Conservation (phyloP, 2,888 invertebrate species). For the Dynastes hyllus region DNA sequence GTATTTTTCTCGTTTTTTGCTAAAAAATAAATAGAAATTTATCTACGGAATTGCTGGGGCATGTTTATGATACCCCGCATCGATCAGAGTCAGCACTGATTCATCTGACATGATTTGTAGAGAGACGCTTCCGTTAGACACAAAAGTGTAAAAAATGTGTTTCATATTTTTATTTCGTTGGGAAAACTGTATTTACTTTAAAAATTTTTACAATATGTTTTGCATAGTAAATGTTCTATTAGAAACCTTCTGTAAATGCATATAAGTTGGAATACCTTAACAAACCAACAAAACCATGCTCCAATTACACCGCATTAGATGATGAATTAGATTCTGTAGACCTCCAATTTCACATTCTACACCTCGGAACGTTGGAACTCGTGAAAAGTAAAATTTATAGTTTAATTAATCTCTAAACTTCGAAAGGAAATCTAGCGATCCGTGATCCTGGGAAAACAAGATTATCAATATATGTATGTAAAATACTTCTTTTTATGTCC, state of each 20-base stretch:
- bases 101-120: neutral
- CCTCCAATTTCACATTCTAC: neutral
- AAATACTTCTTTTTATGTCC: too few species aligned
- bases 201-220: too few species aligned
- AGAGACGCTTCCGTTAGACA: neutral
- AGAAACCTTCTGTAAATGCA: neutral
- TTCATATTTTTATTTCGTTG: too few species aligned
- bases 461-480: neutral
- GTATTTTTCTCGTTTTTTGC: neutral
- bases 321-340: slow-evolving; percentile 3
- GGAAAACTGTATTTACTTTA: too few species aligned
- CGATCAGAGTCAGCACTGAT: neutral
- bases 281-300: neutral
- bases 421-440: too few species aligned
- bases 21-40: neutral
- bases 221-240: too few species aligned
- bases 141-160: neutral
- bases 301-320: neutral
- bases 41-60: neutral
- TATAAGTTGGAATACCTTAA: neutral
- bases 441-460: neutral
- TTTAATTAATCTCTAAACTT: neutral
- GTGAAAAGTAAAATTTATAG: neutral
- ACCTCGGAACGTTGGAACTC: neutral
- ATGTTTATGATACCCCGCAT: slow-evolving; percentile 1